These are phyloP conservation scores for Tetanocera ferruginea DNA, from an alignment of 2,888 invertebrate species.

Conservation along the genomic window DNA sequence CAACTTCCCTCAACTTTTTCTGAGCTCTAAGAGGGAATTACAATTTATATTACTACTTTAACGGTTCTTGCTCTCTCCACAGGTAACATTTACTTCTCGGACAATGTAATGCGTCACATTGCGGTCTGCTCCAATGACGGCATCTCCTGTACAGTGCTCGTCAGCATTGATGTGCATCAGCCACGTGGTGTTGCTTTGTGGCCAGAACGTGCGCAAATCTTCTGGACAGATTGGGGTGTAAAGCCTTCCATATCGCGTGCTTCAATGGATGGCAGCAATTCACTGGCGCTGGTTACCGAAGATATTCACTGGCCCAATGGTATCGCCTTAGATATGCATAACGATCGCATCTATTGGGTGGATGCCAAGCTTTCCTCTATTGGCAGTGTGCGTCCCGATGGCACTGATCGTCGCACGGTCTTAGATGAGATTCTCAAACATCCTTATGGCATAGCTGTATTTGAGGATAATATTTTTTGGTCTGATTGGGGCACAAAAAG, in stretches of 20 bases:
- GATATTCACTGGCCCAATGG: constrained; percentile 87
- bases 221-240: constrained; percentile 91
- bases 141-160: constrained; percentile 75
- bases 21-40: no score
- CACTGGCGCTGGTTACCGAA: constrained; percentile 74
- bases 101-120: constrained; percentile 78
- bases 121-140: constrained; percentile 82
- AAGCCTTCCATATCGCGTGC: constrained; percentile 82
- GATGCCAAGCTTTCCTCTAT: constrained; percentile 81
- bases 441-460: constrained; percentile 87
- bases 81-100: constrained; percentile 85
- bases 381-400: constrained; percentile 77
- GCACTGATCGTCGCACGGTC: constrained; percentile 75
- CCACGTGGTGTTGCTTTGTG: constrained; percentile 80
- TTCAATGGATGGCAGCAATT: constrained; percentile 86
- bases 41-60: neutral
- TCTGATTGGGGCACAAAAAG: constrained; percentile 87
- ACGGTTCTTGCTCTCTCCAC: neutral
- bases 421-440: constrained; percentile 78
- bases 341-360: constrained; percentile 87
- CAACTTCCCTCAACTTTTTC: no score
- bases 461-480: constrained; percentile 91
- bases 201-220: constrained; percentile 83
- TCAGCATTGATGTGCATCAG: constrained; percentile 75
- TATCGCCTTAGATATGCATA: constrained; percentile 84